Evolutionary conservation across 1,140 invertebrate genomes (phyloP), one percentile per base, ranked within the genome.

Genomic region (Trichogramma pretiosum): DNA sequence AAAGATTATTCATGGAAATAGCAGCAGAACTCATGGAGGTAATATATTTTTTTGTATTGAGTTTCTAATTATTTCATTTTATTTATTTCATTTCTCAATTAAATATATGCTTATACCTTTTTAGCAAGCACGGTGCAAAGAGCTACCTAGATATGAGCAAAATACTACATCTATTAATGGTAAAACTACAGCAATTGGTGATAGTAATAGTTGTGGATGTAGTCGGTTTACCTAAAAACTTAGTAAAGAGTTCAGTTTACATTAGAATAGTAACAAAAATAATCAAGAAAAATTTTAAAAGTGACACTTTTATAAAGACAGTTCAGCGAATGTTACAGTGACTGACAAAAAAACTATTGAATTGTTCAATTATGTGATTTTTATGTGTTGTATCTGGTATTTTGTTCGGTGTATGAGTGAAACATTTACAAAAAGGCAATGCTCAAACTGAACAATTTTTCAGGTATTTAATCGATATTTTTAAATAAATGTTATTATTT

Each of bases 1-100:
- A 98, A 71, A 84, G 89, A 70, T 74, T 97, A 42, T 97, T 97
- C 72, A 86, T 91, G 79, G 90, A 95, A 70, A 96, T 97, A 59
- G 93, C 93, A 46, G 85, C 89, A 33, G 89, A 91, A 72, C 74
- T 93, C 17, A 91, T 91, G 80, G 87, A 91, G 79, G 76, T 85
- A 70, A 40, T 23, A 8, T 30, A 38, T 34, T 40, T 7, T n/a
- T n/a, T n/a, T n/a, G n/a, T n/a, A n/a, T n/a, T 24, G 13, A 28
- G 7, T 23, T 49, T 33, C 28, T 54, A 26, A 11, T 42, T 23
- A 24, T 46, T 43, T 37, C 13, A 22, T 40, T 34, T 17, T 40
- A 17, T 49, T 28, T 23, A 22, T 10, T 33, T 35, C 8, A 19
- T 30, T 30, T 30, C 26, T 21, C 14, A 11, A 37, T 11, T n/a